Evolutionary conservation across 2,113 vertebrate species (phyloP).

Genomic region (Sapajus apella): DNA sequence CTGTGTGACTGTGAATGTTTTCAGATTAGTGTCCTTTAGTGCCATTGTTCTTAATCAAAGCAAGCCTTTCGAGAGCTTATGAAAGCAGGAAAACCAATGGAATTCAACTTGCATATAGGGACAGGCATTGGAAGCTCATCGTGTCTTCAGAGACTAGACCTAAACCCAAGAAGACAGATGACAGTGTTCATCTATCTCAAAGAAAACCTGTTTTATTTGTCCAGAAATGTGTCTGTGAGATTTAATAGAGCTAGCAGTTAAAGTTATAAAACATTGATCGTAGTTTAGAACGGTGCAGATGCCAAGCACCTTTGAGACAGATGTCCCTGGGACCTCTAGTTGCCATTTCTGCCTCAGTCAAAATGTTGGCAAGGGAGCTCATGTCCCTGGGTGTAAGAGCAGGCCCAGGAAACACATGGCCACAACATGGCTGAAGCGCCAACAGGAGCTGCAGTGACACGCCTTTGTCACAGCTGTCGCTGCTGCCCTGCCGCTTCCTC

Average conservation of each 20-base stretch:
- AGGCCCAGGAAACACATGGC: not conserved
- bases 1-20: not conserved
- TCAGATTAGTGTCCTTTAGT: not conserved
- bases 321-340: not conserved
- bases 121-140: not conserved
- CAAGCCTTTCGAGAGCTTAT: not conserved
- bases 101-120: not conserved
- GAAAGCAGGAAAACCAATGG: too few relatives aligned
- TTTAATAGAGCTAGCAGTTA: not conserved
- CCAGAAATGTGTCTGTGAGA: not conserved
- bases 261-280: not conserved
- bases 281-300: not conserved
- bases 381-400: not conserved
- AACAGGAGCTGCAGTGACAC: too few relatives aligned
- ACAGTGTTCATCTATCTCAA: not conserved
- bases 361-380: not conserved
- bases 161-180: not conserved
- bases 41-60: not conserved
- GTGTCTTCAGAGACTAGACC: not conserved
- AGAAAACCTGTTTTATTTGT: not conserved
- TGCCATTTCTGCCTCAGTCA: not conserved
- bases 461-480: not conserved
- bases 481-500: too few relatives aligned
- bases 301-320: not conserved
- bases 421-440: not conserved